These are phyloP conservation scores for Zaprionus inermis DNA, from an alignment of 1,140 invertebrate genomes.

Conservation along the genomic window DNA sequence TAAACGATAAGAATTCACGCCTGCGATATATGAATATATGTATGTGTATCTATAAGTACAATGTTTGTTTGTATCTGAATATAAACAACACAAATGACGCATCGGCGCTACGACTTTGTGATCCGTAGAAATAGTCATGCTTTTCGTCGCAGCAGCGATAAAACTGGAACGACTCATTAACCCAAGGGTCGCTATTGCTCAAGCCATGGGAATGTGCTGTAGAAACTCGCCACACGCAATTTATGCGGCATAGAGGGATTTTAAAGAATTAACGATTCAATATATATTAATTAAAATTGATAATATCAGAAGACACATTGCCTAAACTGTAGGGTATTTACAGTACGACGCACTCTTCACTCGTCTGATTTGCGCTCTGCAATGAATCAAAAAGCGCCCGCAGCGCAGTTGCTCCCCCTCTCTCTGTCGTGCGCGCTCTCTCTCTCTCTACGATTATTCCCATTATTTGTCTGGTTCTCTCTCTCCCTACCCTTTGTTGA, in stretches of 20 bases:
- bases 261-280: neutral
- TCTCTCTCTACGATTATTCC: no score
- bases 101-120: conserved; percentile 4
- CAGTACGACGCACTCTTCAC: neutral
- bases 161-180: neutral
- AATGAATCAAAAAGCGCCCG: neutral
- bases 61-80: neutral
- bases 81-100: conserved; percentile 17
- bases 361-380: neutral
- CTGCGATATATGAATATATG: neutral
- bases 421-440: no score
- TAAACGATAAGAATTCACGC: conserved; percentile 5
- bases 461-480: neutral
- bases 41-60: neutral
- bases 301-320: neutral
- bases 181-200: conserved; percentile 1
- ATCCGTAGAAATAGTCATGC: conserved; percentile 9
- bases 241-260: neutral
- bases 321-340: neutral
- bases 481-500: neutral
- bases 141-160: conserved; percentile 9
- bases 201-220: neutral
- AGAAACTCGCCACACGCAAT: neutral
- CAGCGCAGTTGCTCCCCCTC: neutral
- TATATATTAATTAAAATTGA: neutral